Conservation (phyloP, 2,113 vertebrate genomes). For the Peromyscus polionotus region DNA sequence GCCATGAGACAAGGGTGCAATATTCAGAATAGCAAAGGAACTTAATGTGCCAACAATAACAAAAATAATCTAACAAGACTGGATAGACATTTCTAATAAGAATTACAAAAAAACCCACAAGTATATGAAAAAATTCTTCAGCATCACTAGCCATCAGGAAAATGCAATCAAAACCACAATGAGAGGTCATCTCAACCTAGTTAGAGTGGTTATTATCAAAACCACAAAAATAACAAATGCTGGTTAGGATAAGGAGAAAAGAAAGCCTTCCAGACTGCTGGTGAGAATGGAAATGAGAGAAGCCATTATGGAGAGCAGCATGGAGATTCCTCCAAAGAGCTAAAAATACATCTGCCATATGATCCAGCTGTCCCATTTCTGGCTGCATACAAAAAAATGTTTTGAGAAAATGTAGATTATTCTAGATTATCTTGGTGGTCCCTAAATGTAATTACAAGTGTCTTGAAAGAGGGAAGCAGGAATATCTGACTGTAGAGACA, state of each 20-base stretch:
- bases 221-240: not conserved
- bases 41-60: not conserved
- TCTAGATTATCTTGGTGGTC: not conserved
- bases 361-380: not conserved
- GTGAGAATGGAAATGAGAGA: not conserved
- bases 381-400: not conserved
- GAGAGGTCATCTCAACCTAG: not conserved
- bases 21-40: not conserved
- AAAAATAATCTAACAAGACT: not conserved
- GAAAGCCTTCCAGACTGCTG: not conserved
- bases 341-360: not conserved
- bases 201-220: not conserved
- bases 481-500: conserved; percentile 41
- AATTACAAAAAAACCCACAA: not conserved
- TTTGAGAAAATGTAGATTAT: not conserved
- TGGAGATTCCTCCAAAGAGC: not conserved
- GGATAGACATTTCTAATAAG: not conserved
- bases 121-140: not conserved
- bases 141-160: not conserved
- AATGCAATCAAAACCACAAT: not conserved
- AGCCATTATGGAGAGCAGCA: not conserved
- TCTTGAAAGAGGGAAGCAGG: not conserved
- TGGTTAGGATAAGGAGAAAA: not conserved
- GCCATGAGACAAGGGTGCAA: not conserved
- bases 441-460: conserved; percentile 1